Evolutionary conservation across 2,113 vertebrate species (phyloP), one percentile per base, ranked within the genome.

Genomic region (Myiozetetes cayanensis): DNA sequence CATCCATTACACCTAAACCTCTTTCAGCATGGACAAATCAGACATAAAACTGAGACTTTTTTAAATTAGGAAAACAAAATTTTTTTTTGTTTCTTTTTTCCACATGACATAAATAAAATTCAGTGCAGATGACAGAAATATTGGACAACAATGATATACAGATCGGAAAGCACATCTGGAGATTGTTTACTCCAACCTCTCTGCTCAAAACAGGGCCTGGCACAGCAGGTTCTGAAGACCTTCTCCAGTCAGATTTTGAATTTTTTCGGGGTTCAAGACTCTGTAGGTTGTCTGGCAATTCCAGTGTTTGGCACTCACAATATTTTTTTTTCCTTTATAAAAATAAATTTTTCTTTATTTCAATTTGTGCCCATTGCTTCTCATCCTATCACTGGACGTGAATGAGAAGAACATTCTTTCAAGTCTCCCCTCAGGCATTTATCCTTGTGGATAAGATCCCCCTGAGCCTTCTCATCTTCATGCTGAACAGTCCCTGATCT

Each of bases 171-270:
- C 6, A n/a, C 7, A 4, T 62, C 20, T 84, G 14, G 7, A n/a
- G 37, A 7, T 25, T 56, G 5, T 56, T 30, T 52, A 9, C 4
- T 47, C 4, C 33, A 77, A 68, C 12, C 9, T 75, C 6, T 50
- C 28, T 55, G 6, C 15, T 59, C 16, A 73, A 67, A 62, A 8
- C 22, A 66, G 18, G 2, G 3, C 8, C 20, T 37, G 8, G 0
- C 2, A 20, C 8, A 56, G 1, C 6, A 50, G 2, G 2, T 41
- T 61, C 35, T 23, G 14, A 46, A 6, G 23, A 50, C 1, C 18
- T 23, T 27, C 17, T 73, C 12, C 8, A 47, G 30, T 8, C 14
- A 73, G 4, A 31, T 63, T 53, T 74, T 35, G 0, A 49, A 7
- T 61, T 55, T 83, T 84, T 84, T 14, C 19, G 11, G 4, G 8